Evolutionary conservation across 2,113 vertebrate species (phyloP).

Genomic region (Passer montanus): DNA sequence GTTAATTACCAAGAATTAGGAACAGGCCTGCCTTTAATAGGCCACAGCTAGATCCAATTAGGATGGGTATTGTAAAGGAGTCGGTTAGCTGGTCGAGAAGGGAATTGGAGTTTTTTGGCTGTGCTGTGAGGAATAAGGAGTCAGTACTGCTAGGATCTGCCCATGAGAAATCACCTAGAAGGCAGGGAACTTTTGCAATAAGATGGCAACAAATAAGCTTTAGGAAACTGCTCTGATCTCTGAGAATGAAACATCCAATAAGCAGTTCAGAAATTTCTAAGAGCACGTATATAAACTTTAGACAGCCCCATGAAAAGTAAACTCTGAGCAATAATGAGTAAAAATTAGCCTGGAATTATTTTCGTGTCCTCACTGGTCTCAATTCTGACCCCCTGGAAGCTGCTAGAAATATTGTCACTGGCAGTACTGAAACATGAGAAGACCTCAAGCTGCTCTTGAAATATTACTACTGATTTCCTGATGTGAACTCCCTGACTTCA

Average conservation of each 20-base stretch:
- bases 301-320: neutral
- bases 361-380: neutral
- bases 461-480: constrained; percentile 18
- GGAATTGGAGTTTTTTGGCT: no score
- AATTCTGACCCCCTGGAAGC: neutral
- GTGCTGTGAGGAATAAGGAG: no score
- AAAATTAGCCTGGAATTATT: constrained; percentile 26
- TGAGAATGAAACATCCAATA: neutral
- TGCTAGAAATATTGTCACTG: constrained; percentile 3
- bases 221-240: neutral
- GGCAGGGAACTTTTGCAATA: no score
- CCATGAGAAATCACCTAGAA: no score
- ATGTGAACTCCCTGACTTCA: neutral
- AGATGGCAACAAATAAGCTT: no score
- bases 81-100: no score
- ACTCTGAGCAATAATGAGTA: neutral
- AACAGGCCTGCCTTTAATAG: no score
- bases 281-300: neutral
- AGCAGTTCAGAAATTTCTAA: neutral
- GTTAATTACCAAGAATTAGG: no score
- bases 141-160: no score
- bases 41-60: no score
- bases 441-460: constrained; percentile 33
- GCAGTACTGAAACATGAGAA: neutral
- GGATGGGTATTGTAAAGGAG: no score